Conservation (phyloP, 1,140 invertebrate genomes). For the Eubasilissa regina region DNA sequence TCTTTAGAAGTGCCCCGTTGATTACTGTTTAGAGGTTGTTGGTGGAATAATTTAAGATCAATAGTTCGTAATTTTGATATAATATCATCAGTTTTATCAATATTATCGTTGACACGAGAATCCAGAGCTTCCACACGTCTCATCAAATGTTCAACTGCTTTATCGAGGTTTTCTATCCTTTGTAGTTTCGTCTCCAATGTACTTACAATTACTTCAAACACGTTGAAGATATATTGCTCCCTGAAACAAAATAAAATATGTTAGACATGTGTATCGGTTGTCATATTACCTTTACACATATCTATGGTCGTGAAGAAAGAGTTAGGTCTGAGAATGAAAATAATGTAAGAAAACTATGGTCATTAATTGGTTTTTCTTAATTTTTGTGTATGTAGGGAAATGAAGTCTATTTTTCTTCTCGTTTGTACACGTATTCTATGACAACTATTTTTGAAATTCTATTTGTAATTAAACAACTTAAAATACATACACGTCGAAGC, state of each 20-base stretch:
- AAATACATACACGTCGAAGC: too few relatives aligned
- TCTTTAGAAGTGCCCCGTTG: conserved; percentile 41
- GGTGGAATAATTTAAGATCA: conserved; percentile 81
- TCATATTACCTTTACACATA: too few relatives aligned
- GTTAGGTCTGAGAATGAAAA: too few relatives aligned
- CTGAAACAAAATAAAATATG: conserved; percentile 75
- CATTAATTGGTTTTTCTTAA: too few relatives aligned
- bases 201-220: conserved; percentile 90
- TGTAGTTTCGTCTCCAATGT: conserved; percentile 90
- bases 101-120: conserved; percentile 85
- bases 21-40: conserved; percentile 62
- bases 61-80: conserved; percentile 82
- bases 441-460: too few relatives aligned
- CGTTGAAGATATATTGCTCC: conserved; percentile 89
- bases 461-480: too few relatives aligned
- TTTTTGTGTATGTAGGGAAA: too few relatives aligned
- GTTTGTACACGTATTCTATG: too few relatives aligned
- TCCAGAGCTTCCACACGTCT: conserved; percentile 85
- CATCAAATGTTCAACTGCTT: conserved; percentile 89
- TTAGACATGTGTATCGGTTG: neutral
- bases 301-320: too few relatives aligned
- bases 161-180: conserved; percentile 88
- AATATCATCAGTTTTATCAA: conserved; percentile 87
- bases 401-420: too few relatives aligned
- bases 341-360: too few relatives aligned